Percentiles rank a stretch among this genome's conserved stretches.
These are phyloP conservation scores for Elaphurus davidianus DNA, from an alignment of 2,113 vertebrate genomes.

Conservation along the genomic window DNA sequence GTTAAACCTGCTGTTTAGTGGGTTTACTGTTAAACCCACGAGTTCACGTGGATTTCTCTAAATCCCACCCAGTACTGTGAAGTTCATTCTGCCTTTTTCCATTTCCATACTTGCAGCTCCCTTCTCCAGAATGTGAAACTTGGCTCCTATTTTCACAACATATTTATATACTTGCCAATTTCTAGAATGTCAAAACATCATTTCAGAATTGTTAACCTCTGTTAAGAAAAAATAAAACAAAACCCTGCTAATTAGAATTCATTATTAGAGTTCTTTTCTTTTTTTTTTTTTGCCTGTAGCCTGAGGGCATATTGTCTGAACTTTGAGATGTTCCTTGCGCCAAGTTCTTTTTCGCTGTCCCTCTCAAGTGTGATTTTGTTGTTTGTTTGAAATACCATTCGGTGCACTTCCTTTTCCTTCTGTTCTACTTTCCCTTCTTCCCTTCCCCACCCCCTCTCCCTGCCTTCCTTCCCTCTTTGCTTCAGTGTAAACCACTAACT, in stretches of 20 bases:
- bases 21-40: accelerated
- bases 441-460: accelerated
- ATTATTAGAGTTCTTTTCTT: neutral
- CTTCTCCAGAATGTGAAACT: neutral
- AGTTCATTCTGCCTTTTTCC: neutral
- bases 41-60: neutral
- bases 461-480: accelerated
- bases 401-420: neutral
- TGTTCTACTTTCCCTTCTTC: neutral
- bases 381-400: neutral
- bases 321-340: neutral
- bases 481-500: neutral
- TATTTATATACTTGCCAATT: neutral
- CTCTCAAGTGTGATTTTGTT: neutral
- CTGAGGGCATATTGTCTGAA: neutral
- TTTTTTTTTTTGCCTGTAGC: neutral
- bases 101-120: neutral
- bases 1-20: too few relatives aligned
- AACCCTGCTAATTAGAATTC: neutral
- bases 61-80: neutral
- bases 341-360: neutral
- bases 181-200: neutral
- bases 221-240: neutral
- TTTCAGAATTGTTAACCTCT: neutral
- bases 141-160: neutral